These are phyloP conservation scores for Emmelina monodactyla DNA, from an alignment of 2,888 invertebrate genomes.

Conservation along the genomic window DNA sequence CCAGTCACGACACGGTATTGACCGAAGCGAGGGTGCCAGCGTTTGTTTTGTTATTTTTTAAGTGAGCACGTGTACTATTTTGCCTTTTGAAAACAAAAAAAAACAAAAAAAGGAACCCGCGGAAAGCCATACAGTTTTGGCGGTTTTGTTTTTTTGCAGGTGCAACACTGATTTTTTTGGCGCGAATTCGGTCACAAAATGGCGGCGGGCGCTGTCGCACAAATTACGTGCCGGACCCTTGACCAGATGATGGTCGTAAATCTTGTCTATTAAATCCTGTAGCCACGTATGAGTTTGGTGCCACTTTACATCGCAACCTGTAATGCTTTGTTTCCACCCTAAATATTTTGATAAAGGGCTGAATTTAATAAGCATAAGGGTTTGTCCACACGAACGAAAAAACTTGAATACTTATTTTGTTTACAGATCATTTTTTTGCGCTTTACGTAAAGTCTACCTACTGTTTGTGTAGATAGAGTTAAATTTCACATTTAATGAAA, in stretches of 20 bases:
- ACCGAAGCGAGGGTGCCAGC: slow-evolving; percentile 24
- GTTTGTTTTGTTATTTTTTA: slow-evolving; percentile 15
- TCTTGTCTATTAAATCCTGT: slow-evolving; percentile 46
- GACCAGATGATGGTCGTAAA: slow-evolving; percentile 53
- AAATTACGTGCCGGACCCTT: slow-evolving; percentile 41
- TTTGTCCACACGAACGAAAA: too few relatives aligned
- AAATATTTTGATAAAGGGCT: too few relatives aligned
- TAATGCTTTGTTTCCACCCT: too few relatives aligned
- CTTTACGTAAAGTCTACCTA: too few relatives aligned
- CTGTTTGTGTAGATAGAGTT: too few relatives aligned
- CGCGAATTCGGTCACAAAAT: slow-evolving; percentile 9
- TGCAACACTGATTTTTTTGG: background rate
- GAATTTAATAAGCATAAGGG: too few relatives aligned
- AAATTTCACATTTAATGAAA: too few relatives aligned
- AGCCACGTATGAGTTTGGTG: too few relatives aligned
- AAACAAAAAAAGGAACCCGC: background rate
- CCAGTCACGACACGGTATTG: slow-evolving; percentile 57
- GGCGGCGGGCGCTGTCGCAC: slow-evolving; percentile 25
- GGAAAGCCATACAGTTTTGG: background rate
- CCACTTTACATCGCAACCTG: too few relatives aligned
- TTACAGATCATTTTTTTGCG: too few relatives aligned
- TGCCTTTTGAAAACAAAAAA: too few relatives aligned
- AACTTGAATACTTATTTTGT: too few relatives aligned
- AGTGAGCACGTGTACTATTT: background rate
- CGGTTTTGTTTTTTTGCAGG: slow-evolving; percentile 1